phyloP scores from a whole-genome alignment of 1,140 invertebrate genomes.

The Leptinotarsa lineolata region DNA sequence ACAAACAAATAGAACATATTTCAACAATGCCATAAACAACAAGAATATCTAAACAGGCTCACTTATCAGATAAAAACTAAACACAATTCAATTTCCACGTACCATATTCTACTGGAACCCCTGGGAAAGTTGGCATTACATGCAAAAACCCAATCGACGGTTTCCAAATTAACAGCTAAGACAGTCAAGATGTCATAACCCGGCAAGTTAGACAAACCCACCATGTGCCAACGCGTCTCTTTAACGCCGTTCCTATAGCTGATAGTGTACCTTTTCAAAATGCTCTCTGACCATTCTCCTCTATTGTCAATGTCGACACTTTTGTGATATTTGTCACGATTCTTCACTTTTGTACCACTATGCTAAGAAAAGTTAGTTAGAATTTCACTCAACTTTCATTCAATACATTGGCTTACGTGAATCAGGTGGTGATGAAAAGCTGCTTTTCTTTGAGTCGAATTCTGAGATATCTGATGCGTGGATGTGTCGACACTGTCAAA shows the following conservation, averaged over 20 bases:
- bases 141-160: constrained; percentile 73
- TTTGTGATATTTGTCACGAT: constrained; percentile 34
- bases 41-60: no score
- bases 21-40: no score
- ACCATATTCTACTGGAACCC: constrained; percentile 67
- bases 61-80: neutral
- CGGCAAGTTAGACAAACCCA: constrained; percentile 61
- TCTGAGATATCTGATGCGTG: constrained; percentile 58
- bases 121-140: constrained; percentile 64
- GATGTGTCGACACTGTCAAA: constrained; percentile 78
- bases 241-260: constrained; percentile 48
- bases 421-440: constrained; percentile 53
- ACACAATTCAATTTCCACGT: constrained; percentile 42
- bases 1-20: neutral
- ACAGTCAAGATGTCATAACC: constrained; percentile 62
- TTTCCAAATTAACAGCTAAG: constrained; percentile 66
- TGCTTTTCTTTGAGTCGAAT: constrained; percentile 48
- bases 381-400: neutral
- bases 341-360: constrained; percentile 46
- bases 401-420: constrained; percentile 38
- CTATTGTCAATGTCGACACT: constrained; percentile 34
- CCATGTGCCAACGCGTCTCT: constrained; percentile 62
- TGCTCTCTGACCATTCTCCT: constrained; percentile 60
- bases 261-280: constrained; percentile 56
- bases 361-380: constrained; percentile 39